Conservation (phyloP, 1,140 invertebrate genomes). For the Diorhabda sublineata region DNA sequence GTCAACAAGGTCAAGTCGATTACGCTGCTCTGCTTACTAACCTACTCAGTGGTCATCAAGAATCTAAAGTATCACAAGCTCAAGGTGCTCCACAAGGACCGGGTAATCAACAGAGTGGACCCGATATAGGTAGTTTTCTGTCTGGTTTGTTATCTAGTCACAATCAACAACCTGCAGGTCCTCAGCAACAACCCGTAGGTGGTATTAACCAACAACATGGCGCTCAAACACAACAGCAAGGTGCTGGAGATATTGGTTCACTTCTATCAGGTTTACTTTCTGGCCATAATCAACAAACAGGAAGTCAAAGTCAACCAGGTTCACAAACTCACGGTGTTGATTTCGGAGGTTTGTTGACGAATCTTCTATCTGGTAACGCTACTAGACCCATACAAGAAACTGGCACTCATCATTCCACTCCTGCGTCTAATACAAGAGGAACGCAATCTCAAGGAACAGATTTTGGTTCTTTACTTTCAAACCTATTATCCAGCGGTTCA, state of each 20-base stretch:
- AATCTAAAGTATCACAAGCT: not conserved
- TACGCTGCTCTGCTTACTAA: slow-evolving; percentile 10
- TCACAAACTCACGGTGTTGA: slow-evolving; percentile 3
- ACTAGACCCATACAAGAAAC: slow-evolving; percentile 29
- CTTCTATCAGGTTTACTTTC: slow-evolving; percentile 3
- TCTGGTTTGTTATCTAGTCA: slow-evolving; percentile 23
- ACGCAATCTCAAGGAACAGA: slow-evolving; percentile 12
- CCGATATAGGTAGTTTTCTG: slow-evolving; percentile 20
- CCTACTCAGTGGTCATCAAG: slow-evolving; percentile 15
- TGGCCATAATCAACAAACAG: not conserved
- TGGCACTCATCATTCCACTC: not conserved
- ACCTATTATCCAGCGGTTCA: slow-evolving; percentile 17
- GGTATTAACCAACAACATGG: not conserved
- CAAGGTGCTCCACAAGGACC: not conserved
- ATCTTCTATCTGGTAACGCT: not conserved
- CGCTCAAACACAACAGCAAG: not conserved
- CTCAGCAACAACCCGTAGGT: slow-evolving; percentile 2
- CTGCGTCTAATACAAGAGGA: not conserved
- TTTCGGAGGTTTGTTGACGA: slow-evolving; percentile 2
- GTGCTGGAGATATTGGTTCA: not conserved
- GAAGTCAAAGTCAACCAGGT: not conserved
- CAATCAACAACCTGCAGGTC: not conserved
- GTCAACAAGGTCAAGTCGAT: slow-evolving; percentile 13
- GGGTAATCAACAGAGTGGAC: slow-evolving; percentile 4
- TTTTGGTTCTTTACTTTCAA: slow-evolving; percentile 16